These are phyloP conservation scores for Pheosia tremula DNA, from an alignment of 2,888 invertebrate genomes.

Conservation along the genomic window DNA sequence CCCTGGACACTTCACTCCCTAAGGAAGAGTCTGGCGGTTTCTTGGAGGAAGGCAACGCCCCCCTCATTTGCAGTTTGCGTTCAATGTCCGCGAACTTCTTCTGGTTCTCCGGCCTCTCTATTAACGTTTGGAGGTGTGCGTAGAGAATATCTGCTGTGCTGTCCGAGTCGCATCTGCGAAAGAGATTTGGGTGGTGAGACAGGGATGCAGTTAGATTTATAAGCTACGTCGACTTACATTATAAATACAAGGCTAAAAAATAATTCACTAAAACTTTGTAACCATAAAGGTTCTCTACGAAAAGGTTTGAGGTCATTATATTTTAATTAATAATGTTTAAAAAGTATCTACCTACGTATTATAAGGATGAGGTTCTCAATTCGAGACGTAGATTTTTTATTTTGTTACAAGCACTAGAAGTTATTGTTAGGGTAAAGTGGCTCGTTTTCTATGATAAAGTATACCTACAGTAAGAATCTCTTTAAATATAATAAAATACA, in stretches of 20 bases:
- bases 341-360: no score
- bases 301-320: no score
- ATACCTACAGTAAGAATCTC: no score
- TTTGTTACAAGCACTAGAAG: no score
- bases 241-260: background rate
- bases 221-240: background rate
- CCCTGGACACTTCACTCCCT: conserved; percentile 89
- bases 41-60: conserved; percentile 84
- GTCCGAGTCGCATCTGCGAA: conserved; percentile 92
- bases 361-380: no score
- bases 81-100: conserved; percentile 94
- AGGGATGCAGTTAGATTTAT: background rate
- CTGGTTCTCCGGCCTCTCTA: conserved; percentile 93
- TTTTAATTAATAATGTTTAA: no score
- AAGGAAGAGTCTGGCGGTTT: conserved; percentile 89
- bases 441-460: no score
- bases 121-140: conserved; percentile 92
- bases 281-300: no score
- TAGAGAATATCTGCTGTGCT: conserved; percentile 95
- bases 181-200: background rate
- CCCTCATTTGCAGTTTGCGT: conserved; percentile 78
- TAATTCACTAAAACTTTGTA: background rate
- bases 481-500: no score
- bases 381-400: no score
- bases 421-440: no score